Base-by-base conservation (phyloP, 2,888 invertebrate species). In the Eupithecia subfuscata region DNA sequence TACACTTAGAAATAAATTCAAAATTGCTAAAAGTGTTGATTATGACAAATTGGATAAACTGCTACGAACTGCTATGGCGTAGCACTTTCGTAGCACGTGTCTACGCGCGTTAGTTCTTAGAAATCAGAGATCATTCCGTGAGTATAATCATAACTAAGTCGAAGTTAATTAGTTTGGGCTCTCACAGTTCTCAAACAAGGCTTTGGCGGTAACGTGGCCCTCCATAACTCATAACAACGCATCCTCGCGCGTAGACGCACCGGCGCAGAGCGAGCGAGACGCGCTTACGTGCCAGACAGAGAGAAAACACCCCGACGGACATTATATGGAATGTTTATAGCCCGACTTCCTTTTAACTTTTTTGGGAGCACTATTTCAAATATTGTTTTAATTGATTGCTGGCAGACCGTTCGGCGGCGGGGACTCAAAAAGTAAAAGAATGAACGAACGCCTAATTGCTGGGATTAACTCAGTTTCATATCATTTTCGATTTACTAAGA, bases 351-450 rank as follows among this genome's bases (percentile, higher is more conserved):
- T 90, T 92, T 93, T 90, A 87, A 87, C 86, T 92, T 93, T 93
- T 94, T 93, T 91, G 85, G 88, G 84, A 87, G 88, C 91, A 92
- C 91, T 91, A 93, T 94, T 93, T 92, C 92, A 94, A 94, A 94
- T 94, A 94, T 94, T 94, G 94, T 93, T 93, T 93, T 93, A 94
- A 94, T 94, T 92, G 93, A 93, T 93, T 92, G 93, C 92, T 87
- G 88, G 89, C 90, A 93, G 93, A 93, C 91, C 91, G 90, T 91
- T 90, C 89, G 94, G 92, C 92, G 92, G 92, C 90, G 87, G 84
- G 77, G 82, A 84, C 71, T 76, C 64, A 69, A 72, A 69, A 73
- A 73, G 76, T 76, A 74, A 76, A 76, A 75, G 64, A 76, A 76
- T 84, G 84, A 85, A 84, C 84, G 84, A 83, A 79, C 83, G 83